A percentile compares a stretch with the other conserved stretches of the same genome.
phyloP scores from a whole-genome alignment of 1,140 invertebrate genomes.

The Phortica variegata region DNA sequence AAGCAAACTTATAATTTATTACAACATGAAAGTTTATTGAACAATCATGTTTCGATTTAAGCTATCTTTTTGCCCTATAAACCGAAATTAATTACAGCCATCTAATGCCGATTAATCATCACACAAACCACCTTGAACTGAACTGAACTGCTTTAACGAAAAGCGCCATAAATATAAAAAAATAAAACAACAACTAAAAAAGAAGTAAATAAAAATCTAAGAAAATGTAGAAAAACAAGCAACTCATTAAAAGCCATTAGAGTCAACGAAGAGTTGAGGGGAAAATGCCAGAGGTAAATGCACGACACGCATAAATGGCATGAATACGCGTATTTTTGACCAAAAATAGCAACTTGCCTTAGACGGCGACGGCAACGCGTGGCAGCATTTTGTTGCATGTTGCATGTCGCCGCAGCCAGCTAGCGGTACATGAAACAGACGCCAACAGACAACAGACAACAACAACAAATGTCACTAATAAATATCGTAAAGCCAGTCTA shows the following conservation, averaged over 20 bases:
- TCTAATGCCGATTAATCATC: no score
- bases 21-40: no score
- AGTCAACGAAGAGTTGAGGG: no score
- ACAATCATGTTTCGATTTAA: no score
- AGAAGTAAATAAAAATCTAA: background rate
- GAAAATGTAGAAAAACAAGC: background rate
- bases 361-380: constrained; percentile 38
- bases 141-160: no score
- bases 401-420: no score
- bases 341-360: constrained; percentile 10
- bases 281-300: background rate
- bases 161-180: background rate
- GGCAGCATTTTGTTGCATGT: background rate
- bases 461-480: constrained; percentile 47
- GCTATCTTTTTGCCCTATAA: no score
- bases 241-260: constrained; percentile 48
- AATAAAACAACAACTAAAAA: background rate
- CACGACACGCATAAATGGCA: constrained; percentile 40
- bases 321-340: constrained; percentile 13
- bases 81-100: no score
- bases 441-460: constrained; percentile 20
- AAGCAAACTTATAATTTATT: no score
- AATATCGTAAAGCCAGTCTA: constrained; percentile 27
- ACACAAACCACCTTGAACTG: no score
- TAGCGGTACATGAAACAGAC: no score